Evolutionary conservation across 1,140 invertebrate genomes (phyloP).

Genomic region (Scylla paramamosain): DNA sequence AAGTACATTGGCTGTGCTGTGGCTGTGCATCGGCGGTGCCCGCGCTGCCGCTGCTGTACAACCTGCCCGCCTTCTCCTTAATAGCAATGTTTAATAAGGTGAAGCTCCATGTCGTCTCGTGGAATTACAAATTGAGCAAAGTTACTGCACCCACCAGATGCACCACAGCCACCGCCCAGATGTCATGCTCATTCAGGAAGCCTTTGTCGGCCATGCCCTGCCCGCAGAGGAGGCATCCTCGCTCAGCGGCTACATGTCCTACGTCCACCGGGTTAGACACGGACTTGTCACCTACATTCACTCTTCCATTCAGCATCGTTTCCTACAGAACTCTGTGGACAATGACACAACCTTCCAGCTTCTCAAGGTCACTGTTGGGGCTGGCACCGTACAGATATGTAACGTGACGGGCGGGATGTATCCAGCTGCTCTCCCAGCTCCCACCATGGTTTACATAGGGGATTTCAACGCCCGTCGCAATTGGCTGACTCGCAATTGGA

Average conservation of each 20-base stretch:
- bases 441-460: too few relatives aligned
- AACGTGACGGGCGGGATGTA: too few relatives aligned
- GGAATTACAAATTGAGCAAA: conserved; percentile 40
- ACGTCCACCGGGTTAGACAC: neutral
- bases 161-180: neutral
- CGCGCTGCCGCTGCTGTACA: neutral
- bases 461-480: too few relatives aligned
- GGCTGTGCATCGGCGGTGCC: neutral
- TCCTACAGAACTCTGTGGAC: too few relatives aligned
- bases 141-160: neutral
- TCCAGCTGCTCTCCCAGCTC: too few relatives aligned
- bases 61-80: neutral
- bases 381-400: too few relatives aligned
- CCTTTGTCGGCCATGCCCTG: neutral
- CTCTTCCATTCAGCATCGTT: too few relatives aligned
- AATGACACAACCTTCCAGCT: too few relatives aligned
- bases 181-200: conserved; percentile 31
- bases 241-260: conserved; percentile 25
- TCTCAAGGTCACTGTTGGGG: too few relatives aligned
- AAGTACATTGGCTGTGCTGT: neutral
- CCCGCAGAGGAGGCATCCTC: neutral
- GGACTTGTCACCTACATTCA: too few relatives aligned
- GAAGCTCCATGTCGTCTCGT: conserved; percentile 43
- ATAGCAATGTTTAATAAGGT: neutral
- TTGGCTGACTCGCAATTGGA: too few relatives aligned